phyloP scores from a whole-genome alignment of 2,888 invertebrate genomes.

The Catotricha subobsoleta region DNA sequence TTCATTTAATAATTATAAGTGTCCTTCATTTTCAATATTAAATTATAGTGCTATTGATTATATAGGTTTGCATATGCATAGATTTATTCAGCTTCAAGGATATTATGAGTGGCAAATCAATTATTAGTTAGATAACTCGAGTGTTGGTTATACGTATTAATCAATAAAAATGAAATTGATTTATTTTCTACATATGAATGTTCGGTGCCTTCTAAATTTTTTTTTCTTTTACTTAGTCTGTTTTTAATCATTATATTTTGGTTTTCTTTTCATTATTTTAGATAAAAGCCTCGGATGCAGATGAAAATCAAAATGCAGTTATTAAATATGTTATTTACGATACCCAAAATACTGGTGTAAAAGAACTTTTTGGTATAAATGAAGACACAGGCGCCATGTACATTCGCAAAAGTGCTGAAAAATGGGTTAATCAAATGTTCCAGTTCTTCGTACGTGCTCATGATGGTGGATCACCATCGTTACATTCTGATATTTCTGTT shows the following conservation, averaged over 20 bases:
- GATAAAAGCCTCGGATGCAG: slow-evolving; percentile 57
- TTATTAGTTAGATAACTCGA: too few species aligned
- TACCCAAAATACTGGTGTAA: slow-evolving; percentile 39
- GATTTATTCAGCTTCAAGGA: too few species aligned
- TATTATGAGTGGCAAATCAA: too few species aligned
- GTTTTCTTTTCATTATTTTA: slow-evolving; percentile 14
- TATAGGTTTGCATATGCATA: too few species aligned
- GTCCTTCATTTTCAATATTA: too few species aligned
- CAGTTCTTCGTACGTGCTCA: slow-evolving; percentile 80
- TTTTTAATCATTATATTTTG: background rate
- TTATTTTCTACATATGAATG: too few species aligned
- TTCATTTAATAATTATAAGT: too few species aligned
- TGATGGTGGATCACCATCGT: slow-evolving; percentile 58
- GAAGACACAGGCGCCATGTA: slow-evolving; percentile 54
- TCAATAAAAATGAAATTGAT: too few species aligned
- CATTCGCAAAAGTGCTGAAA: slow-evolving; percentile 40
- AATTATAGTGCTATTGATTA: too few species aligned
- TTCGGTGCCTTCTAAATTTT: too few species aligned
- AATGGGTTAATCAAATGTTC: slow-evolving; percentile 53
- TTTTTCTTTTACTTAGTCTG: too few species aligned
- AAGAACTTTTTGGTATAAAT: slow-evolving; percentile 57
- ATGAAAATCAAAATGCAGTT: slow-evolving; percentile 52
- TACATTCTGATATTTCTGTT: slow-evolving; percentile 67
- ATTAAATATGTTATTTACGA: slow-evolving; percentile 65
- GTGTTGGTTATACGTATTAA: too few species aligned